Evolutionary conservation across 2,797 vertebrate species (phyloP), one percentile per base, ranked within the genome.

Genomic region (Falco rusticolus): DNA sequence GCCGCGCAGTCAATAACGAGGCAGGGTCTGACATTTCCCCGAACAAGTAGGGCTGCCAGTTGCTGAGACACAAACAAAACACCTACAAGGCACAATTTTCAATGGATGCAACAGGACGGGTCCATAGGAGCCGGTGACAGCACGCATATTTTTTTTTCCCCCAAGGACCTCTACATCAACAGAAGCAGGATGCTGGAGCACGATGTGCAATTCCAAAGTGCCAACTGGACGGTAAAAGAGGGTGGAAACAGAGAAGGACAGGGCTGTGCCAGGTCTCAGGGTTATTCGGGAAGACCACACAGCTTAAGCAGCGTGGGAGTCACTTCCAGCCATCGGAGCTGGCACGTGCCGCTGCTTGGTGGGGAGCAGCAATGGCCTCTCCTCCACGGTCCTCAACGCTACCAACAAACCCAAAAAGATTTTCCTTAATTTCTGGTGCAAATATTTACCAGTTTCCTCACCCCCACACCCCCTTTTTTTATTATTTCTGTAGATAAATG

Each of bases 1-100:
- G 89, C 91, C 92, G 64, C 7, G 3, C 77, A 90, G 94, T 76
- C 95, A 97, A 96, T 95, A 97, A 96, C 24, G 33, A 98, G 91
- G 94, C 83, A 83, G 91, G 91, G 84, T 82, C 90, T 97, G 96
- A 97, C 94, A 97, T 94, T 96, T 95, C 97, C 96, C 94, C 59
- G 72, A 97, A 97, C 83, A 97, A 95, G 86, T 94, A 96, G 84
- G 93, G 87, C 61, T 96, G 91, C 94, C 94, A 77, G 96, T 63
- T 89, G 92, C 97, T 96, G 89, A 70, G 77, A 96, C 93, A 97
- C 92, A 96, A 97, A 95, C 87, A 96, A 88, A 94, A 80, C 51
- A 75, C 87, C 95, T 96, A 83, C 82, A 95, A 96, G 89, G 87
- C 92, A 79, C 15, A 3, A 59, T 94, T 94, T 92, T 85, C 94